Evolutionary conservation across 2,797 vertebrate genomes (phyloP).

Genomic region (Myotis myotis): DNA sequence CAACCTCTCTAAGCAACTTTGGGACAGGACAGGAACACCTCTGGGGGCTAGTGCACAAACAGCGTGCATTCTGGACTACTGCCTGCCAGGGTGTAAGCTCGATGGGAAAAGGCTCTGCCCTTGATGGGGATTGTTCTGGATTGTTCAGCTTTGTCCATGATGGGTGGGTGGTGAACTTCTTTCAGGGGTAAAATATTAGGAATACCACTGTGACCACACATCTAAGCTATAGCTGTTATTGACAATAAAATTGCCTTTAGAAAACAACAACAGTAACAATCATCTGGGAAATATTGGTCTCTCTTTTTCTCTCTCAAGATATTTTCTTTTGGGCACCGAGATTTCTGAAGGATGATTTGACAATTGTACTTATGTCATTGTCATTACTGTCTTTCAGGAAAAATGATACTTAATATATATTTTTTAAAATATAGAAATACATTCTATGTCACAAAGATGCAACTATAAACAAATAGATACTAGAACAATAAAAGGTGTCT

Average conservation of each 20-base stretch:
- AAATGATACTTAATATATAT: constrained; percentile 26
- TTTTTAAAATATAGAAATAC: background rate
- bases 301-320: background rate
- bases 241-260: background rate
- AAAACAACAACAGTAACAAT: background rate
- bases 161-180: background rate
- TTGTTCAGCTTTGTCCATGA: background rate
- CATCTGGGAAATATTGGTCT: background rate
- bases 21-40: background rate
- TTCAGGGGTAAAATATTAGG: background rate
- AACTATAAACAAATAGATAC: background rate
- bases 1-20: background rate
- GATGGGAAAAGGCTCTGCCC: background rate
- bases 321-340: constrained; percentile 4
- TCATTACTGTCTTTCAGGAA: background rate
- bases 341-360: constrained; percentile 51
- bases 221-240: background rate
- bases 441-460: constrained; percentile 1
- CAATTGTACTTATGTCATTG: background rate
- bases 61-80: background rate
- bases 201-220: background rate
- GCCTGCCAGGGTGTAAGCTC: background rate
- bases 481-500: background rate
- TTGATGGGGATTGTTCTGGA: background rate
- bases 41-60: background rate